phyloP scores from a whole-genome alignment of 1,140 invertebrate genomes.

The Caerostris extrusa region DNA sequence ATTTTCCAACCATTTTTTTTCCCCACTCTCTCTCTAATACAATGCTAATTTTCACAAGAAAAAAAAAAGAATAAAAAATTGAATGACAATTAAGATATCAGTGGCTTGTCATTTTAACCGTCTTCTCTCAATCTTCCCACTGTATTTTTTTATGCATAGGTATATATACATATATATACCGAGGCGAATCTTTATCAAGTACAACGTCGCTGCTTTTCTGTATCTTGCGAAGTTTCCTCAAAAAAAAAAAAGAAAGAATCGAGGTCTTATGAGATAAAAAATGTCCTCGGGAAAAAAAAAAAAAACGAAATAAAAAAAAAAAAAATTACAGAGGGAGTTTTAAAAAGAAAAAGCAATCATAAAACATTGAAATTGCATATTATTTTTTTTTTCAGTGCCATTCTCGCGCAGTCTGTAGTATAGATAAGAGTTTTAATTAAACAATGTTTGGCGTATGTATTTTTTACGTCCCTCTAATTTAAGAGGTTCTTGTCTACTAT shows the following conservation, averaged over 20 bases:
- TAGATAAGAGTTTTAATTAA: slow-evolving; percentile 65
- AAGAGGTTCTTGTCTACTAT: slow-evolving; percentile 1
- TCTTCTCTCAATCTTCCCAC: slow-evolving; percentile 40
- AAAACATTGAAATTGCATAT: slow-evolving; percentile 58
- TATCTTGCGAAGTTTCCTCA: slow-evolving; percentile 45
- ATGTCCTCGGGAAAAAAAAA: background rate
- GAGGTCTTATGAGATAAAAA: slow-evolving; percentile 32
- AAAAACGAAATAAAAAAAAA: background rate
- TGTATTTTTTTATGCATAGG: background rate
- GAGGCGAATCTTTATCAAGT: slow-evolving; percentile 53
- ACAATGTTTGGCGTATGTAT: background rate
- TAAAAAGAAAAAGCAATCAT: slow-evolving; percentile 47
- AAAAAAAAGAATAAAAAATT: background rate
- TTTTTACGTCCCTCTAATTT: background rate
- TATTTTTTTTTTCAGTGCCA: slow-evolving; percentile 30
- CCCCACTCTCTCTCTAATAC: background rate
- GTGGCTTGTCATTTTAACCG: slow-evolving; percentile 7
- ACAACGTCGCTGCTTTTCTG: background rate
- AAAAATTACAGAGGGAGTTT: background rate
- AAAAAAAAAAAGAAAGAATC: background rate
- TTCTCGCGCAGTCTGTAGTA: background rate
- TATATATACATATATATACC: background rate
- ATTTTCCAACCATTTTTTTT: background rate
- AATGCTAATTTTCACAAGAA: background rate
- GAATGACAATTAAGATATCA: slow-evolving; percentile 3